These are phyloP conservation scores for Petrolisthes manimaculis DNA, from an alignment of 2,888 invertebrate genomes.

Conservation along the genomic window DNA sequence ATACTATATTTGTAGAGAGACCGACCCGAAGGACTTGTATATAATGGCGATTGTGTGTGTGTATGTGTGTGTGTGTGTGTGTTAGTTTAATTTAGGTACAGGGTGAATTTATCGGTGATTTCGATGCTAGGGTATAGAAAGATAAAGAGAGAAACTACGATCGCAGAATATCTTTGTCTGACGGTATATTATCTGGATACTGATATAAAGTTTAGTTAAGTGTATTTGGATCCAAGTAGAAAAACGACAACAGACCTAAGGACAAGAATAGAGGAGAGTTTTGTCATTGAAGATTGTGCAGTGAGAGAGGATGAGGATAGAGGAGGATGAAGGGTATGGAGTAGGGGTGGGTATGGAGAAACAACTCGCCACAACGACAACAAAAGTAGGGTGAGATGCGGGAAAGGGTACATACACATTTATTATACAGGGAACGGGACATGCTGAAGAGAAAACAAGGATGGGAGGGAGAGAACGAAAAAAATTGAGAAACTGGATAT, in stretches of 20 bases:
- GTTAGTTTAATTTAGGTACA: not conserved
- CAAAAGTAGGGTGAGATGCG: not conserved
- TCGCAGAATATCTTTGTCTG: too few relatives aligned
- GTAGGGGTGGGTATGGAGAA: not conserved
- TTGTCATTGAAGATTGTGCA: not conserved
- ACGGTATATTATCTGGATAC: too few relatives aligned
- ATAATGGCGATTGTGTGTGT: not conserved
- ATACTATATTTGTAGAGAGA: too few relatives aligned
- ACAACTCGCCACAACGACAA: not conserved
- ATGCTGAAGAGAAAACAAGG: not conserved
- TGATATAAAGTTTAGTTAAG: too few relatives aligned
- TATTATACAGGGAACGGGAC: not conserved
- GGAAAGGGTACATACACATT: not conserved
- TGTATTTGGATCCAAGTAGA: too few relatives aligned
- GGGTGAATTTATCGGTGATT: not conserved
- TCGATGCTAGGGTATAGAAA: too few relatives aligned
- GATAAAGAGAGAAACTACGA: too few relatives aligned
- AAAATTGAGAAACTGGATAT: not conserved
- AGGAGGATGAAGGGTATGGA: not conserved
- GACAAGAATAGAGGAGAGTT: too few relatives aligned
- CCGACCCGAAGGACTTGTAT: too few relatives aligned
- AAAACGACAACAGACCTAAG: too few relatives aligned
- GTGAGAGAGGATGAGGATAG: not conserved
- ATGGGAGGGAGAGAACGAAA: not conserved
- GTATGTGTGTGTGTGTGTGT: constrained; percentile 16